Base-by-base conservation (phyloP, 2,888 invertebrate genomes). In the Busseola fusca region DNA sequence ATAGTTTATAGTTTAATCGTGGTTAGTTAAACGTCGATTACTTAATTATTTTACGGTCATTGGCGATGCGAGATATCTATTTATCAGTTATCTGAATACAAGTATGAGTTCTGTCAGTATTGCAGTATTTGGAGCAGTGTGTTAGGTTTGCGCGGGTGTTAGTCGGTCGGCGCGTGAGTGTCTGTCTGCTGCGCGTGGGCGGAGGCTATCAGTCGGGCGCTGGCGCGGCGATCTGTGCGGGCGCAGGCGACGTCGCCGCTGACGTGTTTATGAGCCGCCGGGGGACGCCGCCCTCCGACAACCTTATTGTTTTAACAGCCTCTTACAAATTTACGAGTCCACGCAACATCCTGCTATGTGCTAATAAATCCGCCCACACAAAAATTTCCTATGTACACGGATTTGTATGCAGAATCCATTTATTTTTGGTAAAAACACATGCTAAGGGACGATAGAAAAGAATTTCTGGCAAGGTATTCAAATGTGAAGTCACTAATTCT, bases 281-380 rank as follows among this genome's bases (percentile, higher is more conserved):
- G 87, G 86, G 89, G 88, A 88, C 87, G 80, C 92, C 91, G 90
- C 92, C 93, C 93, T 93, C 94, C 94, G 88, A 87, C 91, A 87
- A 90, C 90, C 92, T 92, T 93, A 94, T 94, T 95, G 94, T 95
- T 92, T 92, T 92, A 93, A 93, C 93, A 91, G 91, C 88, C 87
- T 91, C 88, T 87, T 84, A 86, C 88, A 87, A 91, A 92, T 94
- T 94, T 93, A 93, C 91, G 92, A 92, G 88, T 87, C 86, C 87
- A 87, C 86, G 86, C 86, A 72, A 85, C 88, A 86, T 89, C 89
- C 88, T 88, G 88, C 88, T 88, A 88, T 84, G 87, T 83, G 82
- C 84, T 86, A 88, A 89, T 89, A 89, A 89, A 89, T 88, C 86
- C 86, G 73, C 86, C 87, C 76, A 86, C 87, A 74, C 80, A 68